Conservation (phyloP, 2,797 vertebrate genomes). For the Anguilla anguilla region DNA sequence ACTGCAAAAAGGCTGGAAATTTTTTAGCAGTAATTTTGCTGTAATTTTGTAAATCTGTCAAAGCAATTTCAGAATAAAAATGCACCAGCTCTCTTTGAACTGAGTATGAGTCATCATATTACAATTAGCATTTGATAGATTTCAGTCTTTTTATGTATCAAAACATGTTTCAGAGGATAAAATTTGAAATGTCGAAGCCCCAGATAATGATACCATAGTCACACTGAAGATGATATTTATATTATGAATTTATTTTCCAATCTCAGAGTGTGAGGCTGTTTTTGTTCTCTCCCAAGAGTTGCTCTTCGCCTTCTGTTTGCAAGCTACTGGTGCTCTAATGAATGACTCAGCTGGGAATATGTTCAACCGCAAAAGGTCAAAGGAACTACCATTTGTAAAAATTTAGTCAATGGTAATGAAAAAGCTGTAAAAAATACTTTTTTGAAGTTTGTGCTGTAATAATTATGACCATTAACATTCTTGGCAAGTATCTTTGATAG, state of each 20-base stretch:
- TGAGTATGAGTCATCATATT: neutral
- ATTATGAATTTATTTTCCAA: neutral
- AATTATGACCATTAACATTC: neutral
- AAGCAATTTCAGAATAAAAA: neutral
- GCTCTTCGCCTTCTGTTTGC: slow-evolving; percentile 68
- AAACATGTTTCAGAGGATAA: neutral
- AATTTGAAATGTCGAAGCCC: neutral
- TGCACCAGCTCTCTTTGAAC: neutral
- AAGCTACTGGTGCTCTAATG: slow-evolving; percentile 63
- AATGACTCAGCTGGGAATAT: slow-evolving; percentile 75
- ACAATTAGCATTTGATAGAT: neutral
- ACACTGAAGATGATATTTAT: neutral
- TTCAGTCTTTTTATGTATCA: neutral
- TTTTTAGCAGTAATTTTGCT: neutral
- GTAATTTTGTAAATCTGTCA: neutral
- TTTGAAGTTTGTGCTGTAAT: slow-evolving; percentile 43
- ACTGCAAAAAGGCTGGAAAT: neutral
- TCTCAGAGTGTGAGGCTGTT: neutral
- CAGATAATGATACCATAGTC: neutral
- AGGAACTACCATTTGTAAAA: slow-evolving; percentile 67
- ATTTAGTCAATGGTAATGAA: slow-evolving; percentile 79
- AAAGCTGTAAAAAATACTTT: slow-evolving; percentile 72
- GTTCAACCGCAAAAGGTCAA: slow-evolving; percentile 72
- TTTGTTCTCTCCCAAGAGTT: neutral
- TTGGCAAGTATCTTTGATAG: neutral